Percentiles rank a stretch among this genome's conserved stretches.
Conservation (phyloP, 1,140 invertebrate species). For the Archivesica marissinica region DNA sequence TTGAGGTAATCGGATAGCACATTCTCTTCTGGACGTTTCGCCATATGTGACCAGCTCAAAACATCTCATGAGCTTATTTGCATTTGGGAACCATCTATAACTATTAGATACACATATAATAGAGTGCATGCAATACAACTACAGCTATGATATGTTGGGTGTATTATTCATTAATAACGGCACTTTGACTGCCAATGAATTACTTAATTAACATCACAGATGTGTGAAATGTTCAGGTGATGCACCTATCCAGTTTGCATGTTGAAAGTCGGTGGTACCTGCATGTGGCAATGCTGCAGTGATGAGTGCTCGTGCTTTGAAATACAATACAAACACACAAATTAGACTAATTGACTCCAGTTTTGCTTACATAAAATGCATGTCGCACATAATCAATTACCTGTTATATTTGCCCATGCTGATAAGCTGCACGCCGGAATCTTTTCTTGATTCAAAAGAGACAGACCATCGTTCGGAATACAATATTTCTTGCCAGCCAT, state of each 20-base stretch:
- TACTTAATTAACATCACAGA: no score
- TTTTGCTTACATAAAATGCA: not conserved
- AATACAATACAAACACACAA: not conserved
- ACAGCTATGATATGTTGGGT: no score
- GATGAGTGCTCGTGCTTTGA: not conserved
- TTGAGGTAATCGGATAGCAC: no score
- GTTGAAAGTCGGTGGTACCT: not conserved
- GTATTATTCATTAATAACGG: no score
- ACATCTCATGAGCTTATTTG: no score
- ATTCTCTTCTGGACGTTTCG: no score
- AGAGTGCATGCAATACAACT: no score
- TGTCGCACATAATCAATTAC: not conserved
- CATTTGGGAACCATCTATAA: no score
- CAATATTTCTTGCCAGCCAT: constrained; percentile 64
- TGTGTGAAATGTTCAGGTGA: not conserved
- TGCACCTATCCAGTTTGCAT: not conserved
- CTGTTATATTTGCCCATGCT: constrained; percentile 46
- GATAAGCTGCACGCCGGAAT: constrained; percentile 63
- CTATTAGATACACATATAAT: no score
- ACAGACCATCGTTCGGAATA: constrained; percentile 67
- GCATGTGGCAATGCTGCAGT: not conserved
- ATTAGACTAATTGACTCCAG: not conserved
- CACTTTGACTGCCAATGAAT: no score
- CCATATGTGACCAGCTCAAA: no score
- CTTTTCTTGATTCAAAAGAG: constrained; percentile 63